Evolutionary conservation across 64 coral and sea anemone species (phyloP).

Genomic region (Hydrozoanthus tunicans): DNA sequence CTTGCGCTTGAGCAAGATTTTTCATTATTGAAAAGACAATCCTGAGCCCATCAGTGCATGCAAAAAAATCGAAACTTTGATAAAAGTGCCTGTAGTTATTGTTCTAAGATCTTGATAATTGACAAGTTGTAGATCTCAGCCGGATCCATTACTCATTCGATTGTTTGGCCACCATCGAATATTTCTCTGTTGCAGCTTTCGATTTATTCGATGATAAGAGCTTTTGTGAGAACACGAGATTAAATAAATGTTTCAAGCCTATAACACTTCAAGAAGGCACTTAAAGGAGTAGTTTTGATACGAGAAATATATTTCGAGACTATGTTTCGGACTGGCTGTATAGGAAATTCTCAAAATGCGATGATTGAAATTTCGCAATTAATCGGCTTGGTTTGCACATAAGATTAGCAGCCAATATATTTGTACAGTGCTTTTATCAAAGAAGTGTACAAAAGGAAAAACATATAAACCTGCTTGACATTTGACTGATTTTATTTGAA

Average conservation of each 20-base stretch:
- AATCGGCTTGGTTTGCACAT: not conserved
- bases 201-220: not conserved
- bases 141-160: not conserved
- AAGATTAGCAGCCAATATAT: not conserved
- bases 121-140: no score
- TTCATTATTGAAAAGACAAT: not conserved
- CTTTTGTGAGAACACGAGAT: not conserved
- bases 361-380: not conserved
- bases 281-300: no score
- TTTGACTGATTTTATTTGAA: not conserved
- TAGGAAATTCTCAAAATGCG: not conserved
- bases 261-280: not conserved
- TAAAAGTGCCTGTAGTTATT: no score
- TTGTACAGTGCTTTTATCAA: not conserved
- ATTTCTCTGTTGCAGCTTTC: not conserved
- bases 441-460: not conserved
- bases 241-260: not conserved
- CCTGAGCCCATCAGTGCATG: not conserved
- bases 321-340: not conserved
- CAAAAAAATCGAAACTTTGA: no score
- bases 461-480: not conserved
- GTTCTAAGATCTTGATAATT: no score
- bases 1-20: not conserved
- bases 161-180: not conserved
- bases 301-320: no score